A percentile compares a stretch with the other conserved stretches of the same genome.
Evolutionary conservation across 2,888 invertebrate genomes (phyloP).

Genomic region (Chelonus formosanus): DNA sequence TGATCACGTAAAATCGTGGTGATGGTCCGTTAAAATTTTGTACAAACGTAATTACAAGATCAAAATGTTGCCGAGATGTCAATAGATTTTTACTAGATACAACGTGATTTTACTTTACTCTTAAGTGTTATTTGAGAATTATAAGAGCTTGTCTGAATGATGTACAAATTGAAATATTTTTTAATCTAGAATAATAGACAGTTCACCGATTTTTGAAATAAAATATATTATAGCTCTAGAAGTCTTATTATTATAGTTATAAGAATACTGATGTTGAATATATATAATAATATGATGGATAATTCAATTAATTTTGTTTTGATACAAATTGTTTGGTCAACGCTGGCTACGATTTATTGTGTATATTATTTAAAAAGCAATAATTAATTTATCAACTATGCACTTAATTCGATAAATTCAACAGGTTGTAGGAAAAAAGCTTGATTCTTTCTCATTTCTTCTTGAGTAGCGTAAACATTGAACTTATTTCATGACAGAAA

Average conservation of each 20-base stretch:
- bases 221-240: too few species aligned
- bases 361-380: neutral
- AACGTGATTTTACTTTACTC: neutral
- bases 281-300: too few species aligned
- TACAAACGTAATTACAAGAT: conserved; percentile 26
- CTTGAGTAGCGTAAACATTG: too few species aligned
- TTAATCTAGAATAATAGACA: too few species aligned
- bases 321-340: neutral
- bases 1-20: conserved; percentile 26
- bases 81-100: neutral
- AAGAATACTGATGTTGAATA: too few species aligned
- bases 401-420: neutral
- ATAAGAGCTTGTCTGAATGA: too few species aligned
- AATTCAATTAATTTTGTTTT: too few species aligned
- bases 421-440: neutral
- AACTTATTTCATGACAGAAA: too few species aligned
- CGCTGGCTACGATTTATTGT: neutral
- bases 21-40: conserved; percentile 21
- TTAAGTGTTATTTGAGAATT: too few species aligned
- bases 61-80: neutral
- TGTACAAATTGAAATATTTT: neutral
- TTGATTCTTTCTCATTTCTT: neutral
- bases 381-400: neutral
- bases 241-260: too few species aligned
- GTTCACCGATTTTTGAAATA: too few species aligned